Percentiles rank a stretch among this genome's conserved stretches.
Evolutionary conservation across 2,797 vertebrate species (phyloP).

Genomic region (Acrossocheilus fasciatus): DNA sequence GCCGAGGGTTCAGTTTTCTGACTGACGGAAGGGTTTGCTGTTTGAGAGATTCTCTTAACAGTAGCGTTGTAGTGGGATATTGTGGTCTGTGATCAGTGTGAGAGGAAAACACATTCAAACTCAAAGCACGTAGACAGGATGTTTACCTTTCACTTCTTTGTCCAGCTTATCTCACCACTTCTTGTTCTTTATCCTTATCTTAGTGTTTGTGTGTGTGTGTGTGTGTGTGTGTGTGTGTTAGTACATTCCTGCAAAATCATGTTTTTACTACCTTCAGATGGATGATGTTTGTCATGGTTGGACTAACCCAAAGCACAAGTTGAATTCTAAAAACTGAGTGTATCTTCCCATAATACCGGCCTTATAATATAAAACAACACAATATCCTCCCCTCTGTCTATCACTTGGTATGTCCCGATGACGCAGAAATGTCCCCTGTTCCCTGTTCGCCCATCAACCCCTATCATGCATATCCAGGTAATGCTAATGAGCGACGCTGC

Average conservation of each 20-base stretch:
- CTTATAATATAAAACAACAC: conserved; percentile 14
- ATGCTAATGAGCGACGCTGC: conserved; percentile 74
- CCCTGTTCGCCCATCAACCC: conserved; percentile 73
- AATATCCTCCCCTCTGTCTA: conserved; percentile 28
- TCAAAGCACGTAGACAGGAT: conserved; percentile 54
- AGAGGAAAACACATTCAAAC: conserved; percentile 47
- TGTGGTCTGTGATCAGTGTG: conserved; percentile 53
- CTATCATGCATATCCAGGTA: conserved; percentile 77
- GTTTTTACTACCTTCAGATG: conserved; percentile 34
- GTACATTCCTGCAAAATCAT: conserved; percentile 50
- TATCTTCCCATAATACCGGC: background rate
- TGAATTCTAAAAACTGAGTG: background rate
- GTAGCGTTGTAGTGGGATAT: conserved; percentile 34
- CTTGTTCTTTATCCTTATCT: conserved; percentile 38
- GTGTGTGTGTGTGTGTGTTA: background rate
- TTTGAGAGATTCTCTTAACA: conserved; percentile 41
- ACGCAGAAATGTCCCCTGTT: conserved; percentile 66
- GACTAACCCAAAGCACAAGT: conserved; percentile 9
- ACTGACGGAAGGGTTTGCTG: conserved; percentile 36
- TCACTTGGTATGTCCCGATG: conserved; percentile 69
- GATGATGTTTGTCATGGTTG: conserved; percentile 48
- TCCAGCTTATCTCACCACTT: conserved; percentile 40
- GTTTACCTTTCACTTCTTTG: conserved; percentile 62
- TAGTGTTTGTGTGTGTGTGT: background rate
- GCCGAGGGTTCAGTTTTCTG: background rate